Conservation (phyloP, 2,888 invertebrate genomes). For the Spicauda simplicius region DNA sequence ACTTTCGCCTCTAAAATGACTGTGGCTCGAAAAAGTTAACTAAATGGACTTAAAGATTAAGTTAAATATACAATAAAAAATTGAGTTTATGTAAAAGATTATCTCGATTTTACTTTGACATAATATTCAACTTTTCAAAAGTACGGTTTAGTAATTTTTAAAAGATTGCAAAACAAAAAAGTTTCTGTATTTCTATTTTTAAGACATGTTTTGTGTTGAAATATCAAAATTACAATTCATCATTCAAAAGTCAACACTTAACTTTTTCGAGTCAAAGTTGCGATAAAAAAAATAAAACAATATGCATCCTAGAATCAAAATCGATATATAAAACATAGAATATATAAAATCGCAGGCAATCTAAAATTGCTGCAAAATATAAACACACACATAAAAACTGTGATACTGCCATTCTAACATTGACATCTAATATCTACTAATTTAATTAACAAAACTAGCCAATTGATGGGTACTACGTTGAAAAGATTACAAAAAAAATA, state of each 20-base stretch:
- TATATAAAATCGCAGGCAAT: background rate
- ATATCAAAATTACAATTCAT: no score
- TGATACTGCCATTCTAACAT: background rate
- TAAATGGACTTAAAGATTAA: no score
- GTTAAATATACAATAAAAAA: no score
- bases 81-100: no score
- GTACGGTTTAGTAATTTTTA: no score
- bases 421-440: conserved; percentile 5
- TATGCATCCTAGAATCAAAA: conserved; percentile 10
- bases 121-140: no score
- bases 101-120: no score
- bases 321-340: background rate
- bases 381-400: background rate
- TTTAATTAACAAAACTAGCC: conserved; percentile 2
- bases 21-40: conserved; percentile 22
- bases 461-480: conserved; percentile 6
- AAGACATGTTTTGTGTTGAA: no score
- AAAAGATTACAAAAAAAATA: conserved; percentile 5
- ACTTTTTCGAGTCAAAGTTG: conserved; percentile 9
- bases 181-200: no score
- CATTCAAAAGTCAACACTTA: background rate
- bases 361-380: conserved; percentile 20
- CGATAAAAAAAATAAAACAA: conserved; percentile 5
- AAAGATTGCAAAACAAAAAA: no score
- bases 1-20: conserved; percentile 32